Evolutionary conservation across 1,140 invertebrate species (phyloP).

Genomic region (Papilio aristodemus): DNA sequence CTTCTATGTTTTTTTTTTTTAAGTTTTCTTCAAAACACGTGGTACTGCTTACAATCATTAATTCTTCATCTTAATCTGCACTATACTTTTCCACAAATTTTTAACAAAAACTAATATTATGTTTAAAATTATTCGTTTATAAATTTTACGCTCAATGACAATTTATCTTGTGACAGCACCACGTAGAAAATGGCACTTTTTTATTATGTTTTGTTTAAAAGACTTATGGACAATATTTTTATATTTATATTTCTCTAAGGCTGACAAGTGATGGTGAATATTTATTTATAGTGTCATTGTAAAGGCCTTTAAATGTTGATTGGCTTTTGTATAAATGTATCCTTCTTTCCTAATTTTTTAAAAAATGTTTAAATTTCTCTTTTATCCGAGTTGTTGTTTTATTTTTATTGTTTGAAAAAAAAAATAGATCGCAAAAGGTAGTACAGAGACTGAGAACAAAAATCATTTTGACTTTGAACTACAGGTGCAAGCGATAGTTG

Average conservation of each 20-base stretch:
- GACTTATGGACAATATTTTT: neutral
- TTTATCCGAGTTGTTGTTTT: conserved; percentile 14
- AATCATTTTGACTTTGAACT: conserved; percentile 9
- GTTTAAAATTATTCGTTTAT: neutral
- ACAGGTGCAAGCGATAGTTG: conserved; percentile 95
- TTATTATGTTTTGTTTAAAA: neutral
- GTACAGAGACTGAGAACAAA: neutral
- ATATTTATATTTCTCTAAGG: neutral
- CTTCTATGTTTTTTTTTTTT: neutral
- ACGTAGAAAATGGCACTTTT: conserved; percentile 27
- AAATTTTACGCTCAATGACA: conserved; percentile 7
- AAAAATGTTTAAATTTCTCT: neutral
- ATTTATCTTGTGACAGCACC: conserved; percentile 15
- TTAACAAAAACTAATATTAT: neutral
- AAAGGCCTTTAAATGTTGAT: neutral
- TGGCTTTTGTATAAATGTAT: neutral
- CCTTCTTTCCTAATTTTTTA: neutral
- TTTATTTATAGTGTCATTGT: conserved; percentile 6
- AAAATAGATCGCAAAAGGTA: neutral
- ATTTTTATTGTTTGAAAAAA: neutral
- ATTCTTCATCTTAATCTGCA: conserved; percentile 3
- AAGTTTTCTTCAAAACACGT: conserved; percentile 9
- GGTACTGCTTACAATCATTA: conserved; percentile 30
- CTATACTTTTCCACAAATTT: neutral
- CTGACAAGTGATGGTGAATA: neutral